A percentile compares a stretch with the other conserved stretches of the same genome.
phyloP scores from a whole-genome alignment of 2,797 vertebrate genomes.

The Huso huso region DNA sequence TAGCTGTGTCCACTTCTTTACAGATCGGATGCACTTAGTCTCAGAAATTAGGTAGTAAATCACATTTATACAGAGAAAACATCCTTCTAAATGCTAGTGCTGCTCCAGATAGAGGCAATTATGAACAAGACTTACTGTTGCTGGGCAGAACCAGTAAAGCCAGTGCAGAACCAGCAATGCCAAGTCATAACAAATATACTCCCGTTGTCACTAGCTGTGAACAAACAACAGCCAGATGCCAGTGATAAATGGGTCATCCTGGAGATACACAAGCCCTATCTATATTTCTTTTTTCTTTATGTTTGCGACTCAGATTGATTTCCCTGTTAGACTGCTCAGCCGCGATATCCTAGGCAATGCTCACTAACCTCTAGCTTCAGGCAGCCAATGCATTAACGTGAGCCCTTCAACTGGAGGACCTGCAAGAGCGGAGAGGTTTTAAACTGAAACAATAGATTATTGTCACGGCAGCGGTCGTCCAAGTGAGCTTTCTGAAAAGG shows the following conservation, averaged over 20 bases:
- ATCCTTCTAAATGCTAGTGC: no score
- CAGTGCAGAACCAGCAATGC: no score
- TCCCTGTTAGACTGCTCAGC: slow-evolving; percentile 26
- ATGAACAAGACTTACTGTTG: no score
- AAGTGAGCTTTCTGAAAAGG: slow-evolving; percentile 58
- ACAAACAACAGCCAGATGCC: slow-evolving; percentile 8
- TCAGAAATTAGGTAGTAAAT: no score
- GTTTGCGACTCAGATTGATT: slow-evolving; percentile 38
- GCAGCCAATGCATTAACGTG: slow-evolving; percentile 48
- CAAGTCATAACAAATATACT: neutral
- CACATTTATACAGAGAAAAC: no score
- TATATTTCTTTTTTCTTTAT: slow-evolving; percentile 21
- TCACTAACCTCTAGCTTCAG: slow-evolving; percentile 31
- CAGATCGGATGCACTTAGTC: no score
- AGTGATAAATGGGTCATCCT: slow-evolving; percentile 29
- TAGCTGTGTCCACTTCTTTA: no score
- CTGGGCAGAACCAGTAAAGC: no score
- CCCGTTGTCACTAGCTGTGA: slow-evolving; percentile 34
- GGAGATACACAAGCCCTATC: slow-evolving; percentile 18
- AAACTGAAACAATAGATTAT: slow-evolving; percentile 70
- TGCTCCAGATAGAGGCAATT: no score
- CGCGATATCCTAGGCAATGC: slow-evolving; percentile 33
- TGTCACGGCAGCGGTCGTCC: slow-evolving; percentile 54
- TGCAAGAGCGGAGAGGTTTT: slow-evolving; percentile 38
- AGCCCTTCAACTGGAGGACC: slow-evolving; percentile 42